Conservation (phyloP, 2,888 invertebrate genomes). For the Calliopum simillimum region DNA sequence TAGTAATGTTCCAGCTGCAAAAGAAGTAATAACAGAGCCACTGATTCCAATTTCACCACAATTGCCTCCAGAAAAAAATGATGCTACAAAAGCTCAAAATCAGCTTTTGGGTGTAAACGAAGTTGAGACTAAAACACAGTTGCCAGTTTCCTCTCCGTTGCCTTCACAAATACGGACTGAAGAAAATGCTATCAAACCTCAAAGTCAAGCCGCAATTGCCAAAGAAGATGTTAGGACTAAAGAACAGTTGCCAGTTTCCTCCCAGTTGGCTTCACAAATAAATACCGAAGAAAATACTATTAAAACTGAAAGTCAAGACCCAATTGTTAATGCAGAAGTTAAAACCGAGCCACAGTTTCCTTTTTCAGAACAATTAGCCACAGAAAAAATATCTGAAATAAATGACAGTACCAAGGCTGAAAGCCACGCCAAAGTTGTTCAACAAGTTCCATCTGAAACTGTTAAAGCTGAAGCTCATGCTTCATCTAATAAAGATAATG, state of each 20-base stretch:
- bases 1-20: not conserved
- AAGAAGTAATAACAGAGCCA: not conserved
- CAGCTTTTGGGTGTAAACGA: too few species aligned
- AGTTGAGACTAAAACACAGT: too few species aligned
- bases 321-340: not conserved
- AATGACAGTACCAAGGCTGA: not conserved
- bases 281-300: too few species aligned
- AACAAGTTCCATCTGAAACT: not conserved
- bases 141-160: too few species aligned
- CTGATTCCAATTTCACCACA: not conserved
- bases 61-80: not conserved
- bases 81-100: too few species aligned
- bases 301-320: not conserved
- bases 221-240: too few species aligned
- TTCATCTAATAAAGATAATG: too few species aligned
- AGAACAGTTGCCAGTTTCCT: too few species aligned
- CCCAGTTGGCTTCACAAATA: too few species aligned
- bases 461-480: not conserved
- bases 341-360: not conserved
- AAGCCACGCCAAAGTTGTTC: not conserved
- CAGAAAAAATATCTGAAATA: not conserved
- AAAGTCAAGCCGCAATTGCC: too few species aligned
- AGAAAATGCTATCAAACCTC: too few species aligned
- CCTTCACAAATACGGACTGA: too few species aligned
- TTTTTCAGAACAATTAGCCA: not conserved